phyloP scores from a whole-genome alignment of 2,113 vertebrate species.

The Chunga burmeisteri region DNA sequence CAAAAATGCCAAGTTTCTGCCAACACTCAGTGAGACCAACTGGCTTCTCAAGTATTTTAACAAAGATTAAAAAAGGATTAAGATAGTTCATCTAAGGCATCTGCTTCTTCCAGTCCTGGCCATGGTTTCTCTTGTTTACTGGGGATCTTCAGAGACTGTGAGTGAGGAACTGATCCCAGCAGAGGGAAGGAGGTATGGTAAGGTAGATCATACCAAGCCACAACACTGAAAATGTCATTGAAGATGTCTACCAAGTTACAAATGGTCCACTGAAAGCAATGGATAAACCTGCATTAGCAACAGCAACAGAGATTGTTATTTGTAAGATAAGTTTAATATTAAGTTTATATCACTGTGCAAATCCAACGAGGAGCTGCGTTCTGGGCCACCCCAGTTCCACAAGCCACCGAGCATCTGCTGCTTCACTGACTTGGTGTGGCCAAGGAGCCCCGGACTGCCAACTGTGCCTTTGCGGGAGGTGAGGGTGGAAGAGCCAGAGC shows the following conservation, averaged over 20 bases:
- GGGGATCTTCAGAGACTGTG: not conserved
- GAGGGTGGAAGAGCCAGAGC: not conserved
- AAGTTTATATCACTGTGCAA: not conserved
- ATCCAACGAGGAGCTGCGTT: not conserved
- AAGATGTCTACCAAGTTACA: not conserved
- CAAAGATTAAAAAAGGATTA: not conserved
- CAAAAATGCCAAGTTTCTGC: not conserved
- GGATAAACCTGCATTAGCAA: not conserved
- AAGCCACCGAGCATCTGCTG: not conserved
- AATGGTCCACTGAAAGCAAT: not conserved
- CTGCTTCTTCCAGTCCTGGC: not conserved
- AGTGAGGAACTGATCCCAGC: not conserved
- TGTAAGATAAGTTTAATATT: not conserved
- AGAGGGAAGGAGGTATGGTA: not conserved
- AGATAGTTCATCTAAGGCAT: not conserved
- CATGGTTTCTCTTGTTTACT: not conserved
- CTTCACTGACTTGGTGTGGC: not conserved
- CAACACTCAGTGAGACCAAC: not conserved
- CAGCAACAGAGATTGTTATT: not conserved
- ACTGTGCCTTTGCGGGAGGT: not conserved
- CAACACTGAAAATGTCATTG: not conserved
- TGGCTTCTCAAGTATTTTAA: not conserved
- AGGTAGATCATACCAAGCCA: not conserved
- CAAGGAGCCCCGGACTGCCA: accelerated
- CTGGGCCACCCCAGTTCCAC: not conserved